These are phyloP conservation scores for Enteromius treurensis DNA, from an alignment of 2,797 vertebrate species.

Conservation along the genomic window DNA sequence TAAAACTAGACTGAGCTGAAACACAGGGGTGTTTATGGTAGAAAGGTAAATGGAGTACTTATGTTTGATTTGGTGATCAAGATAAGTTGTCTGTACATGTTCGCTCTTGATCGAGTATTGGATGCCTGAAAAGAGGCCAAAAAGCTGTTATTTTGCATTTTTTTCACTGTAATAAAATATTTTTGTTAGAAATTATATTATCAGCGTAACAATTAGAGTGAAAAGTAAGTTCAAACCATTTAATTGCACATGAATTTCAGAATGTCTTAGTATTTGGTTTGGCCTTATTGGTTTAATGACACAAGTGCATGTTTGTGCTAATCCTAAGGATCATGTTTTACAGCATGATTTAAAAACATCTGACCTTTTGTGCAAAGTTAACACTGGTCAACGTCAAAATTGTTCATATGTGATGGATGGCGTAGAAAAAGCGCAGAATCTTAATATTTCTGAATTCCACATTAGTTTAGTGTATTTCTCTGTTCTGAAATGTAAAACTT, in stretches of 20 bases:
- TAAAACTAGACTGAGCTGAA: constrained; percentile 33
- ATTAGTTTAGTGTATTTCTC: background rate
- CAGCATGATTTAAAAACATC: background rate
- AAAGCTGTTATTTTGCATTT: background rate
- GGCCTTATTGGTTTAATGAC: background rate
- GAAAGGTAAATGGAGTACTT: background rate
- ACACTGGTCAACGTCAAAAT: background rate
- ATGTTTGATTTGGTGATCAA: background rate
- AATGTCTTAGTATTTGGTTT: background rate
- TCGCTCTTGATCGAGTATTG: background rate
- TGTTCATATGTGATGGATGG: background rate
- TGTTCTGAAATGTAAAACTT: background rate
- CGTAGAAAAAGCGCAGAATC: background rate
- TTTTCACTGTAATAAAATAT: no score
- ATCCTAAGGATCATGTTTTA: background rate
- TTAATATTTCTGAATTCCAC: background rate
- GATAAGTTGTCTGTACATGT: background rate
- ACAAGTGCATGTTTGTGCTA: background rate
- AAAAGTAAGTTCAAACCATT: background rate
- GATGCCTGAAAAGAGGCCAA: background rate
- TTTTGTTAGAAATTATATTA: background rate
- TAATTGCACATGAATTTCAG: background rate
- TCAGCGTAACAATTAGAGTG: background rate
- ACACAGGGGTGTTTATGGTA: constrained; percentile 26
- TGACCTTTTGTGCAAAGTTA: background rate